Evolutionary conservation across 2,888 invertebrate species (phyloP).

Genomic region (Hoplodrina blanda): DNA sequence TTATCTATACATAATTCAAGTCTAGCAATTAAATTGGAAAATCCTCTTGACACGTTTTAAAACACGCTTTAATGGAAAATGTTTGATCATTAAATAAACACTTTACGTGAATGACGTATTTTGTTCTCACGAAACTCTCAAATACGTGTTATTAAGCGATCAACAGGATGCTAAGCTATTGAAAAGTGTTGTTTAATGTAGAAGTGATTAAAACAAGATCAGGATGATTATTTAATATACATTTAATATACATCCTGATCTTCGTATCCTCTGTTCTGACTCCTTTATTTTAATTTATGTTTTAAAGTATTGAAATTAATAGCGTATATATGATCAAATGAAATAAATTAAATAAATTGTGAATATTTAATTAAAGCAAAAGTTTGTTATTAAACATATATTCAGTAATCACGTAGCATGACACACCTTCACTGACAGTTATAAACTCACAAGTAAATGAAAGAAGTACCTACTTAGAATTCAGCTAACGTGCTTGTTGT

Average conservation of each 20-base stretch:
- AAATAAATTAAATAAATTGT: conserved; percentile 17
- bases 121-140: not conserved
- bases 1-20: not conserved
- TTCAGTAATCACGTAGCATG: not conserved
- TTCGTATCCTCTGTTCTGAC: too few species aligned
- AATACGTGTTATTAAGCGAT: conserved; percentile 12
- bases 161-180: not conserved
- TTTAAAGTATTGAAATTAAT: conserved; percentile 22
- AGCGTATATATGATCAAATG: conserved; percentile 7
- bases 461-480: conserved; percentile 17
- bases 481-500: conserved; percentile 55
- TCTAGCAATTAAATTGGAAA: conserved; percentile 25
- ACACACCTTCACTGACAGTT: not conserved
- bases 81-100: conserved; percentile 9
- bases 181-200: conserved; percentile 9
- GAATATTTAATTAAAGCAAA: conserved; percentile 26
- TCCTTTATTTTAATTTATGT: too few species aligned
- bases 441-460: conserved; percentile 9
- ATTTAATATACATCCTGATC: too few species aligned
- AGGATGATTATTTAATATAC: too few species aligned
- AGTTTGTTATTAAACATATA: conserved; percentile 19
- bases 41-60: conserved; percentile 3
- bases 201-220: conserved; percentile 10
- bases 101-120: not conserved
- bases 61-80: conserved; percentile 7